Conservation (phyloP, 2,113 vertebrate species). For the Phaetusa simplex region DNA sequence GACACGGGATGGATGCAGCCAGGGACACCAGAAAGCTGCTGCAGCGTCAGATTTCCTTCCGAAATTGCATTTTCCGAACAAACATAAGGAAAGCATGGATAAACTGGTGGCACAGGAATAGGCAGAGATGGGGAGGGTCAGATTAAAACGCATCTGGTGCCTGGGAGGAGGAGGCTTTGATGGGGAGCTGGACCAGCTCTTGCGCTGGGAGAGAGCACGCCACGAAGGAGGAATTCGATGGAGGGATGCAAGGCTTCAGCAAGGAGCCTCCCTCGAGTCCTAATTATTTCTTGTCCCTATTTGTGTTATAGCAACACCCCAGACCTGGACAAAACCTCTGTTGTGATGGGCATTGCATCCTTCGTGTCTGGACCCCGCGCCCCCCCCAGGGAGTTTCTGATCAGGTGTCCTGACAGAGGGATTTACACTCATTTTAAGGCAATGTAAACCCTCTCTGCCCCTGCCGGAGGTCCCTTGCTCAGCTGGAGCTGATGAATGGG, state of each 20-base stretch:
- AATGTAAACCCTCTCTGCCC: neutral
- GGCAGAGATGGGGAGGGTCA: neutral
- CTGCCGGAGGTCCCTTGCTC: rapidly evolving
- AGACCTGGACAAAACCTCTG: neutral
- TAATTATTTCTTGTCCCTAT: neutral
- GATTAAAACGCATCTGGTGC: rapidly evolving
- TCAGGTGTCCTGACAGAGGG: too few relatives aligned
- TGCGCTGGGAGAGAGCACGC: rapidly evolving
- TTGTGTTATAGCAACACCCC: neutral
- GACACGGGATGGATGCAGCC: rapidly evolving
- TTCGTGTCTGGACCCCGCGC: rapidly evolving
- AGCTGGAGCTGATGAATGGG: rapidly evolving
- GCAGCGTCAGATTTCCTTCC: neutral
- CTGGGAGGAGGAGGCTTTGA: neutral
- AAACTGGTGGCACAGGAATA: neutral
- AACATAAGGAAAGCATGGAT: rapidly evolving
- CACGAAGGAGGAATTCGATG: rapidly evolving
- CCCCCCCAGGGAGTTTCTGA: neutral
- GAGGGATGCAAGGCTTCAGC: neutral
- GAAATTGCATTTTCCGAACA: neutral
- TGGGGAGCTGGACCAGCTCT: neutral
- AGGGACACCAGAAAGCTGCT: neutral
- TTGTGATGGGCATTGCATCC: rapidly evolving
- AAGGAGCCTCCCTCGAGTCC: rapidly evolving
- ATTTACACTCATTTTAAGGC: neutral